Base-by-base conservation (phyloP, 2,113 vertebrate genomes). In the Archilochus colubris region DNA sequence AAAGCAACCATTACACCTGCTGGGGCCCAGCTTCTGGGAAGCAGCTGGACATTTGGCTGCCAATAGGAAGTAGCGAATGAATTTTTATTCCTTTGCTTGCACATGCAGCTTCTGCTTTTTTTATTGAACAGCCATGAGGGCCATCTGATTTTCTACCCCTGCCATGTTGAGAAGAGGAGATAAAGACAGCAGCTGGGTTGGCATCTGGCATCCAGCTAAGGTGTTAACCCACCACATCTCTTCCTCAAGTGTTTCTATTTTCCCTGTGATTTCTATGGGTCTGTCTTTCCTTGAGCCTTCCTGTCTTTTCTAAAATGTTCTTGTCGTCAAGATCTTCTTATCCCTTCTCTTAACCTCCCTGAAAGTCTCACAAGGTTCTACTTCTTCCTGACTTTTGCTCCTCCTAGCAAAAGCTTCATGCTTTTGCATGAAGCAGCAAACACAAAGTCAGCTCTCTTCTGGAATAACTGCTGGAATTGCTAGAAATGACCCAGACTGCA, bases 251-350 rank as follows among this genome's bases (percentile, higher is more conserved):
- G 33, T 59, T 91, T 75, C 46, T 87, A 3, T 58, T 66, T 66
- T 77, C 17, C 27, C 27, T 58, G 54, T 25, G 48, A 74, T 59
- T 88, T 87, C 38, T 67, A 72, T 5, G 8, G 62, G 33, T n/a
- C 40, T 87, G 21, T 38, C 88, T 77, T 89, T 13, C 54, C 66
- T 53, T 75, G n/a, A 82, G 75, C 50, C 33, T 78, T 64, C 86
- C 14, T 44, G 23, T 38, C 19, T 79, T 82, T 94, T 73, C 82
- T 73, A 82, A 93, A 94, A 89, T 51, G 63, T 69, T 91, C 57
- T 50, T 81, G 51, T 94, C 70, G 93, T 78, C 19, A 75, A 78
- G 48, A 77, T 82, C 68, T 76, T 91, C 43, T 78, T 53, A 80
- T 66, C 36, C 67, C 7, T 36, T 9, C 50, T 68, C 46, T 66